phyloP scores from a whole-genome alignment of 1,140 invertebrate species.

The Papilio dardanus region DNA sequence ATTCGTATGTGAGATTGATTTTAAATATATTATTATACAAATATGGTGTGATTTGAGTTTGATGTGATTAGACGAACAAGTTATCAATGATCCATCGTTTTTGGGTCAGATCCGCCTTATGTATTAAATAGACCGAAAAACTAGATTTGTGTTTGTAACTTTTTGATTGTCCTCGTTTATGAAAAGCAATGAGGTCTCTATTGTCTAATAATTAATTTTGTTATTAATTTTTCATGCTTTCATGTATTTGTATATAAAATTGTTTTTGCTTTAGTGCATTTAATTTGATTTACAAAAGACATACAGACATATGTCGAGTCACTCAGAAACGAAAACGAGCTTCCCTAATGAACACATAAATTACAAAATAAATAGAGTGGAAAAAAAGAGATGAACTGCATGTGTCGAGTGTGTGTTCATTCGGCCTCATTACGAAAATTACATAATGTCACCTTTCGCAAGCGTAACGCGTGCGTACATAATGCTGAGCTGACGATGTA shows the following conservation, averaged over 20 bases:
- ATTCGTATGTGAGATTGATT: slow-evolving; percentile 33
- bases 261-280: background rate
- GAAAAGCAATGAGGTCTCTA: too few relatives aligned
- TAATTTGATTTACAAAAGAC: slow-evolving; percentile 5
- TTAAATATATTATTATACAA: slow-evolving; percentile 6
- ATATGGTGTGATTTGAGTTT: background rate
- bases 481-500: slow-evolving; percentile 56
- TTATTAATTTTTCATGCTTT: background rate
- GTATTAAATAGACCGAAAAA: too few relatives aligned
- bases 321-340: slow-evolving; percentile 15
- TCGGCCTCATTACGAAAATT: slow-evolving; percentile 61
- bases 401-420: slow-evolving; percentile 53
- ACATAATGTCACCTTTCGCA: slow-evolving; percentile 59
- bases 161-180: too few relatives aligned
- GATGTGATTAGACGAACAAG: too few relatives aligned
- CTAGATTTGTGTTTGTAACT: too few relatives aligned
- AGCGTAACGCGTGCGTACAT: slow-evolving; percentile 50
- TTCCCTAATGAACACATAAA: slow-evolving; percentile 34
- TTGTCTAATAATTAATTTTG: background rate
- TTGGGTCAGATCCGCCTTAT: background rate
- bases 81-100: background rate
- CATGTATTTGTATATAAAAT: background rate
- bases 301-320: background rate
- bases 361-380: slow-evolving; percentile 44
- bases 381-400: slow-evolving; percentile 42